These are phyloP conservation scores for Lepidurus packardi DNA, from an alignment of 1,140 invertebrate species.

Conservation along the genomic window DNA sequence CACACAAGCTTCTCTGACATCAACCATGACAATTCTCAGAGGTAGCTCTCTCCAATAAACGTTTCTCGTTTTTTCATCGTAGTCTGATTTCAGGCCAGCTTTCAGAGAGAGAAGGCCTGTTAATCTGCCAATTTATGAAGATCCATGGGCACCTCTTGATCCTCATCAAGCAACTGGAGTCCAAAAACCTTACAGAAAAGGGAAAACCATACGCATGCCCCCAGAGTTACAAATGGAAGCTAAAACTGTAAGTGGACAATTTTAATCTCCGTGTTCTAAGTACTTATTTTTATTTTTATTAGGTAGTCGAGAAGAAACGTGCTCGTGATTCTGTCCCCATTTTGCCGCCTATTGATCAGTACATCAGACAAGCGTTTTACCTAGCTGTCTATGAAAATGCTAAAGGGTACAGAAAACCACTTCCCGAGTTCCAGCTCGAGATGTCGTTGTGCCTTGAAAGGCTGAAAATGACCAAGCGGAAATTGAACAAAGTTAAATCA, in stretches of 20 bases:
- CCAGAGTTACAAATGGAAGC: slow-evolving; percentile 13
- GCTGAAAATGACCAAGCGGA: background rate
- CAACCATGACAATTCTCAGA: background rate
- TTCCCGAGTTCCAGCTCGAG: background rate
- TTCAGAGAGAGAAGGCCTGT: slow-evolving; percentile 16
- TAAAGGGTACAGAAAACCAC: background rate
- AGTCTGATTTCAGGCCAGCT: background rate
- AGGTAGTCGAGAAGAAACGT: background rate
- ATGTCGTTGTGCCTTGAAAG: background rate
- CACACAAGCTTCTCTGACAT: background rate
- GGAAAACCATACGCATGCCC: background rate
- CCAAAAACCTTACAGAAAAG: slow-evolving; percentile 28
- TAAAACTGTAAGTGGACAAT: slow-evolving; percentile 17
- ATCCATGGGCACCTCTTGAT: slow-evolving; percentile 24
- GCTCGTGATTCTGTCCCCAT: background rate
- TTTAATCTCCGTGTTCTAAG: slow-evolving; percentile 9
- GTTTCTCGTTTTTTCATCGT: background rate
- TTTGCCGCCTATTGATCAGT: background rate
- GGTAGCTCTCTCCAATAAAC: background rate
- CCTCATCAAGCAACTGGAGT: slow-evolving; percentile 8
- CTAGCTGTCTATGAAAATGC: background rate
- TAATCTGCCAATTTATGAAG: slow-evolving; percentile 9
- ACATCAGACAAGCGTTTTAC: background rate
- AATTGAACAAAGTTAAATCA: background rate
- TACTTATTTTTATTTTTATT: background rate